Conservation (phyloP, 2,113 vertebrate genomes). For the Aptenodytes forsteri region DNA sequence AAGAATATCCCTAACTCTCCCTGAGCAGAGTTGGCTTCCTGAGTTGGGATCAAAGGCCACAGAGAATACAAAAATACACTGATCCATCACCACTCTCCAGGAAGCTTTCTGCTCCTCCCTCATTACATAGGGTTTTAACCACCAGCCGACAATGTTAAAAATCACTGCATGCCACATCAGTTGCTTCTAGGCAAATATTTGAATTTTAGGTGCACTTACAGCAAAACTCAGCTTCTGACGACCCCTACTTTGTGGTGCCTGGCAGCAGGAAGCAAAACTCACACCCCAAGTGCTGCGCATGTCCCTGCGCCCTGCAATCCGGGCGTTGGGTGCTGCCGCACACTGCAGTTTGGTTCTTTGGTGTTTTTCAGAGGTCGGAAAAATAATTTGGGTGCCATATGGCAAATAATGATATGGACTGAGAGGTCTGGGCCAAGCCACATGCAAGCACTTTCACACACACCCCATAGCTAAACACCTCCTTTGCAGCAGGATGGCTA, state of each 20-base stretch:
- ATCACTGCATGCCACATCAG: background rate
- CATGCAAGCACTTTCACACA: background rate
- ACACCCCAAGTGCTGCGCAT: rapidly evolving
- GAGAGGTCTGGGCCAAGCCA: background rate
- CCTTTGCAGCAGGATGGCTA: background rate
- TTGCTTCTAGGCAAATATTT: background rate
- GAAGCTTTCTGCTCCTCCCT: background rate
- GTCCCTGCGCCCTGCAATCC: background rate
- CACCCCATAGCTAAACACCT: background rate
- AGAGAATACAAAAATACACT: background rate
- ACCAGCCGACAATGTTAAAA: background rate
- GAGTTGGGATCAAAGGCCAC: background rate
- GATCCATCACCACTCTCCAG: background rate
- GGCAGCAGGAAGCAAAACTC: background rate
- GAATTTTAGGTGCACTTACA: background rate
- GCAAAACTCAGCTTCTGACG: background rate
- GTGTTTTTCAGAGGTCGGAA: background rate
- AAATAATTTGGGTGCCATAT: background rate
- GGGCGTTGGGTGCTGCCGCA: background rate
- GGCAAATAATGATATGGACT: background rate
- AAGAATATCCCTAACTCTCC: background rate
- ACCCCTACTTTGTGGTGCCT: background rate
- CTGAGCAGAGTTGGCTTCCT: background rate
- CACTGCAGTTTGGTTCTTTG: background rate
- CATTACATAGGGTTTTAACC: background rate